Evolutionary conservation across 1,140 invertebrate species (phyloP), one percentile per base, ranked within the genome.

Genomic region (Lineus longissimus): DNA sequence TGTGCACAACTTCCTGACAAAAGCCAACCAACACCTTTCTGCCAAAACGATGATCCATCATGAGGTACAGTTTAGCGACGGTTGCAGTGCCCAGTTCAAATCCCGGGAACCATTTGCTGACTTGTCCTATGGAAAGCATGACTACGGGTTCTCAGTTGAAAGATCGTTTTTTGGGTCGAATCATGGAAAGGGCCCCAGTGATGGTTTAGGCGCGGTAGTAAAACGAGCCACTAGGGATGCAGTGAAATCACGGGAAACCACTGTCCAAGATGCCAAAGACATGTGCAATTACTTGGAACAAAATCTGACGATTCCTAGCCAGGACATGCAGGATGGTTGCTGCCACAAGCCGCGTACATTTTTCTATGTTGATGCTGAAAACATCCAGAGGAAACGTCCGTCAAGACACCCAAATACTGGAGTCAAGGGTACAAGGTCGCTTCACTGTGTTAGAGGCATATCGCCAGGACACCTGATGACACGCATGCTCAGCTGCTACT

Each of bases 141-240:
- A 36, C 33, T 36, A 56, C 56, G 19, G 30, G 17, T 55, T n/a
- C 51, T 6, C 29, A 11, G 51, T 1, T 9, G 62, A 67, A 25
- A 41, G 65, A 13, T 27, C 57, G n/a, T 70, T 59, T 27, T 70
- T 70, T 47, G 62, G 68, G 0, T 67, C 63, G 11, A 45, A 61
- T 25, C 68, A 70, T 59, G 68, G 65, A 29, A 70, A 70, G 27
- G 56, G 63, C 1, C 68, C 62, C 11, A 67, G 59, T 17, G 65
- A 70, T 64, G 68, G 65, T 6, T 59, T 56, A 15, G 55, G 62
- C 29, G 65, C 54, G 33, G 65, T 70, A 17, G 55, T 58, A 17
- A 67, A 67, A 59, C 54, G 33, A 40, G 33, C 40, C n/a, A 41
- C 65, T 25, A 40, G 47, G 23, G 45, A 22, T 41, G 59, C 59